Evolutionary conservation across 2,888 invertebrate genomes (phyloP).

Genomic region (Hetaerina titia): DNA sequence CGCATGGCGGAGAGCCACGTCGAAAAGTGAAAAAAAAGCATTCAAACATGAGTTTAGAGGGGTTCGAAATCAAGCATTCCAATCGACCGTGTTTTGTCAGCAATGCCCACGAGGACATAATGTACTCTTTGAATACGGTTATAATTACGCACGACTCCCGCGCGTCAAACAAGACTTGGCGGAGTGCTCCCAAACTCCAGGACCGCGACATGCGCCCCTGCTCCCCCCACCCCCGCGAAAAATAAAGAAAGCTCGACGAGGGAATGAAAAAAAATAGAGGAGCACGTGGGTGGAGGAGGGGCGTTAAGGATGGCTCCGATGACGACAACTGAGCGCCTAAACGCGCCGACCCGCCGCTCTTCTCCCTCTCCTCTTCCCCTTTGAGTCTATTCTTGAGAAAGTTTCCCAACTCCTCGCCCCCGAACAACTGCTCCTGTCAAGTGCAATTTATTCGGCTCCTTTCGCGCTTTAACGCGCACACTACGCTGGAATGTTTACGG

Average conservation of each 20-base stretch:
- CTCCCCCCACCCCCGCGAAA: not conserved
- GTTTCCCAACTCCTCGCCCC: constrained; percentile 55
- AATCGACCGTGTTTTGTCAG: not conserved
- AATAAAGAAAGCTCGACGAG: not conserved
- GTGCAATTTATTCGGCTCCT: constrained; percentile 50
- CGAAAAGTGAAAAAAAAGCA: not conserved
- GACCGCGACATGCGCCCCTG: not conserved
- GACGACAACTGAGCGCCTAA: not conserved
- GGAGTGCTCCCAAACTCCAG: not conserved
- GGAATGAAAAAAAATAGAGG: not conserved
- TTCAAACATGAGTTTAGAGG: not conserved
- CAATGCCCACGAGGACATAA: not conserved
- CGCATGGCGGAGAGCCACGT: not conserved
- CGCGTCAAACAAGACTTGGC: not conserved
- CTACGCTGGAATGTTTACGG: constrained; percentile 16
- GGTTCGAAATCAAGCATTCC: not conserved
- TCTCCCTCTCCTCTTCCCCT: not conserved
- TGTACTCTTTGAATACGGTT: not conserved
- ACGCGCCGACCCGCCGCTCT: too few relatives aligned
- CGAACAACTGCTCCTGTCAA: constrained; percentile 63
- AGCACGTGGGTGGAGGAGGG: not conserved
- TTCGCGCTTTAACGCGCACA: constrained; percentile 29
- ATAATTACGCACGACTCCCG: not conserved
- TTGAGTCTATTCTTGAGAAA: constrained; percentile 40
- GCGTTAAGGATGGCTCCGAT: not conserved